phyloP scores from a whole-genome alignment of 2,888 invertebrate species.

The Apotomis betuletana region DNA sequence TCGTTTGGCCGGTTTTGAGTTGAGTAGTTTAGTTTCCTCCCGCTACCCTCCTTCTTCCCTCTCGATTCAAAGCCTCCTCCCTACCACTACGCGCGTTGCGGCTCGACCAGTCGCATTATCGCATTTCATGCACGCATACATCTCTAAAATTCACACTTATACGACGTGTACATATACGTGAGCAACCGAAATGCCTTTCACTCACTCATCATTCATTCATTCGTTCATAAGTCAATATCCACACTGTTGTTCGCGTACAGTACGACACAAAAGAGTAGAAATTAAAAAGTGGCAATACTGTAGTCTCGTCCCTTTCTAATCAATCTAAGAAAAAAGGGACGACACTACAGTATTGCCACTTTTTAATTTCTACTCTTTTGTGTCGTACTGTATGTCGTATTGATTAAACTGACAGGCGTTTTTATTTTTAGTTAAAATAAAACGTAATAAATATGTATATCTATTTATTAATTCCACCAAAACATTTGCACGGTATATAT shows the following conservation, averaged over 20 bases:
- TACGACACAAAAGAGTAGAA: too few relatives aligned
- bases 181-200: not conserved
- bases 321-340: too few relatives aligned
- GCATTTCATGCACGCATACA: slow-evolving; percentile 35
- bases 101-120: slow-evolving; percentile 43
- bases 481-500: too few relatives aligned
- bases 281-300: too few relatives aligned
- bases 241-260: not conserved
- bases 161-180: slow-evolving; percentile 4
- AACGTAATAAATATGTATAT: too few relatives aligned
- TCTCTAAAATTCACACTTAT: not conserved
- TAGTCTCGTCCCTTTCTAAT: too few relatives aligned
- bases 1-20: slow-evolving; percentile 78
- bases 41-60: slow-evolving; percentile 63
- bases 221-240: slow-evolving; percentile 1
- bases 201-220: slow-evolving; percentile 9
- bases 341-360: too few relatives aligned
- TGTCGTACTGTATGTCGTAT: too few relatives aligned
- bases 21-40: slow-evolving; percentile 57
- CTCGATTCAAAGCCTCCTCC: slow-evolving; percentile 70
- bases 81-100: slow-evolving; percentile 48
- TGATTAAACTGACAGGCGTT: too few relatives aligned
- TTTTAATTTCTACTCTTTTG: too few relatives aligned
- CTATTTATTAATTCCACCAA: too few relatives aligned
- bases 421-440: too few relatives aligned